These are phyloP conservation scores for Meriones unguiculatus DNA, from an alignment of 2,113 vertebrate species.

Conservation along the genomic window DNA sequence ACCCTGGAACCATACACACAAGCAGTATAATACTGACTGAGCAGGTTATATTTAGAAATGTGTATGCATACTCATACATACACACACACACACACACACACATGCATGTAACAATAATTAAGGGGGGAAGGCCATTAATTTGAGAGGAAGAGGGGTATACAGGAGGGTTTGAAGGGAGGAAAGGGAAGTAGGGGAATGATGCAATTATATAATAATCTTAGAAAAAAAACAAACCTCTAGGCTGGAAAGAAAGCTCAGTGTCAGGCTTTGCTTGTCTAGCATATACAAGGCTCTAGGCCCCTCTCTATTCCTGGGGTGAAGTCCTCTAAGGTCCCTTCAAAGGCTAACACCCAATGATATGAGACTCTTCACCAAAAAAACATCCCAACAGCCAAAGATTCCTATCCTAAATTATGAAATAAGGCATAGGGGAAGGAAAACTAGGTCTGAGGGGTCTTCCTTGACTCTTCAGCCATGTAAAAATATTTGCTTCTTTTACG, in stretches of 20 bases:
- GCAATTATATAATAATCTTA: neutral
- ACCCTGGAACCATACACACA: neutral
- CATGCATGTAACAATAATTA: neutral
- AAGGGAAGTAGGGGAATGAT: neutral
- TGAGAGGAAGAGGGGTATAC: neutral
- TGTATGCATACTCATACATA: neutral
- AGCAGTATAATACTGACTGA: neutral
- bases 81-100: too few relatives aligned
- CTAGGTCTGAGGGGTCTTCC: neutral
- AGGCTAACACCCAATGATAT: neutral
- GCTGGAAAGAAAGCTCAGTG: neutral
- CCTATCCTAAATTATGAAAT: neutral
- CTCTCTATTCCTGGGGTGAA: neutral
- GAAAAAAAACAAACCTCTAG: neutral
- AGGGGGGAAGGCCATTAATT: neutral
- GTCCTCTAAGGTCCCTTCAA: constrained; percentile 16
- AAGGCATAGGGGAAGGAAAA: constrained; percentile 13
- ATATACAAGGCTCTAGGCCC: too few relatives aligned
- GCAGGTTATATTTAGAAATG: neutral
- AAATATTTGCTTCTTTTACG: constrained; percentile 46
- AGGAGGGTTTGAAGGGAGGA: neutral
- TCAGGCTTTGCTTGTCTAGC: neutral
- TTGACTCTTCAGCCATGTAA: neutral
- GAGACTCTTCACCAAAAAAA: neutral
- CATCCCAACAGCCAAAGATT: neutral